Conservation (phyloP, 1,140 invertebrate genomes). For the Nixonia krombeini region DNA sequence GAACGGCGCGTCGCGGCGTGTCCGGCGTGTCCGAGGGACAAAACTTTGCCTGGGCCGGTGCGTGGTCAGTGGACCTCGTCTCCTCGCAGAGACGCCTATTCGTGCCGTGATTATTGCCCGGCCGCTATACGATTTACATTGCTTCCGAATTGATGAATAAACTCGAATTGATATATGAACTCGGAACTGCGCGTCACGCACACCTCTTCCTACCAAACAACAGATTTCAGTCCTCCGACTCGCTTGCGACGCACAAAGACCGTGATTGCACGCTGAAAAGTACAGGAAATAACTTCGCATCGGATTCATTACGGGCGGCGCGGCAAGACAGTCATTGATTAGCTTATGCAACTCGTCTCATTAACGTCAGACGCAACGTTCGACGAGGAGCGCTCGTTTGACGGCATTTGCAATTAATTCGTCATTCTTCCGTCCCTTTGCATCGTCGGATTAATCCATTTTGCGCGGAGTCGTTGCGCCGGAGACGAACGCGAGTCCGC, state of each 20-base stretch:
- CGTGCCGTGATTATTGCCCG: slow-evolving; percentile 54
- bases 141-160: slow-evolving; percentile 65
- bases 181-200: slow-evolving; percentile 63
- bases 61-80: slow-evolving; percentile 69
- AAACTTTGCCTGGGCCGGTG: slow-evolving; percentile 55
- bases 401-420: too few species aligned
- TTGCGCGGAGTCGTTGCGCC: too few species aligned
- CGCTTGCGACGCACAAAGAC: slow-evolving; percentile 29
- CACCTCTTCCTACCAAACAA: slow-evolving; percentile 48
- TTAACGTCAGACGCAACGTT: too few species aligned
- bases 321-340: slow-evolving; percentile 40
- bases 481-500: slow-evolving; percentile 24
- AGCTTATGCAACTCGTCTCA: neutral
- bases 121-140: slow-evolving; percentile 58
- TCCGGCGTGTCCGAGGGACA: slow-evolving; percentile 40
- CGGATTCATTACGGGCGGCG: slow-evolving; percentile 38
- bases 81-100: slow-evolving; percentile 60
- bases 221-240: slow-evolving; percentile 23
- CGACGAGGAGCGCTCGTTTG: too few species aligned
- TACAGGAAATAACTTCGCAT: slow-evolving; percentile 48
- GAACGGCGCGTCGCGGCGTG: slow-evolving; percentile 32
- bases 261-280: slow-evolving; percentile 46
- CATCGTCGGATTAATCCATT: too few species aligned
- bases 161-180: slow-evolving; percentile 40
- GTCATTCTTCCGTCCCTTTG: too few species aligned